These are phyloP conservation scores for Drosophila ezoana DNA, from an alignment of 2,888 invertebrate species.

Conservation along the genomic window DNA sequence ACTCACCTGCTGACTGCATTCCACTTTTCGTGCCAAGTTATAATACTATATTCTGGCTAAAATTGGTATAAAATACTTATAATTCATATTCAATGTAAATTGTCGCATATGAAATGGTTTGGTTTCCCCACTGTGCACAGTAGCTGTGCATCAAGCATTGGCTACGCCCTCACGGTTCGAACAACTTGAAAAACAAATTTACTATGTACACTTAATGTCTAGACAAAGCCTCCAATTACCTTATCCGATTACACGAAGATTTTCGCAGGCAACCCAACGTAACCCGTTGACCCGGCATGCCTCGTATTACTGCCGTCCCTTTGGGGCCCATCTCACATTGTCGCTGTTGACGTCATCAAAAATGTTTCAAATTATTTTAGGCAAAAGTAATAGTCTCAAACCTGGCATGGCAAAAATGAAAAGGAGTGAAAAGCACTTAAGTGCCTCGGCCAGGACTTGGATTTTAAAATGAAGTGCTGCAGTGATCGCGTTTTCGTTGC, in stretches of 20 bases:
- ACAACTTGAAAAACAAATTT: slow-evolving; percentile 73
- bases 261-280: slow-evolving; percentile 60
- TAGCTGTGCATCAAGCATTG: slow-evolving; percentile 39
- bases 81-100: not conserved
- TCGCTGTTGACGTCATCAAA: slow-evolving; percentile 57
- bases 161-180: slow-evolving; percentile 22
- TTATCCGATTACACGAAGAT: slow-evolving; percentile 84
- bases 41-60: not conserved
- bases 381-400: slow-evolving; percentile 66
- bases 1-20: too few species aligned
- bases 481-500: slow-evolving; percentile 37
- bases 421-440: slow-evolving; percentile 76
- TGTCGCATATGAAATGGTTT: not conserved
- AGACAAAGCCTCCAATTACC: slow-evolving; percentile 84
- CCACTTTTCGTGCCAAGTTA: too few species aligned
- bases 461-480: slow-evolving; percentile 82
- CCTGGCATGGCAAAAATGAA: slow-evolving; percentile 29
- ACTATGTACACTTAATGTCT: slow-evolving; percentile 84
- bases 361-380: slow-evolving; percentile 70
- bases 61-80: not conserved
- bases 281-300: slow-evolving; percentile 68
- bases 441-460: slow-evolving; percentile 64
- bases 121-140: slow-evolving; percentile 43
- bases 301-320: slow-evolving; percentile 67
- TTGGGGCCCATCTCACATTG: slow-evolving; percentile 44